phyloP scores from a whole-genome alignment of 2,888 invertebrate species.

The Eustalomyia histrio region DNA sequence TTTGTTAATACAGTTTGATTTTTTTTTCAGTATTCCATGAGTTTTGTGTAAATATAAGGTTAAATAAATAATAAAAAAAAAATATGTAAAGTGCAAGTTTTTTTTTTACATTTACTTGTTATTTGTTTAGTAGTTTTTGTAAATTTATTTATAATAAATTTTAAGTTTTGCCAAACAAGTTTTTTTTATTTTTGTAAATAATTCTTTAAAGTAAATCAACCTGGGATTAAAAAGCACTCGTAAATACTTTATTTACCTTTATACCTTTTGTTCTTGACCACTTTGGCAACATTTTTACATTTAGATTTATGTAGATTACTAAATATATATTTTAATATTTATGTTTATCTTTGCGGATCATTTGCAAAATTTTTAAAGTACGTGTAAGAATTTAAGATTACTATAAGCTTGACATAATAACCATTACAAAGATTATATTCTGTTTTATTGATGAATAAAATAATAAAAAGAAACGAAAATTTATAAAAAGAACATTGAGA shows the following conservation, averaged over 20 bases:
- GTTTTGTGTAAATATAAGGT: slow-evolving; percentile 8
- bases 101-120: too few relatives aligned
- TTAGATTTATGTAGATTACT: slow-evolving; percentile 18
- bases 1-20: slow-evolving; percentile 1
- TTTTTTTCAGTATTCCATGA: not conserved
- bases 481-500: not conserved
- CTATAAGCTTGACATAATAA: not conserved
- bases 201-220: not conserved
- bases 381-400: slow-evolving; percentile 2
- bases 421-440: slow-evolving; percentile 5
- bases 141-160: not conserved
- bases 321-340: not conserved
- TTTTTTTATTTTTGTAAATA: not conserved
- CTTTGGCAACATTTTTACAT: slow-evolving; percentile 7
- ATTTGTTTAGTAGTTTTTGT: not conserved
- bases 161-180: not conserved
- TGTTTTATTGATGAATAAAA: not conserved
- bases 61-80: slow-evolving; percentile 9
- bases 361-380: not conserved
- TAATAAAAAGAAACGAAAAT: not conserved
- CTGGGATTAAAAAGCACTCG: not conserved
- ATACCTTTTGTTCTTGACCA: slow-evolving; percentile 13
- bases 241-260: not conserved
- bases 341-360: slow-evolving; percentile 8
- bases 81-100: too few relatives aligned